A percentile compares a stretch with the other conserved stretches of the same genome.
phyloP scores from a whole-genome alignment of 2,113 vertebrate species.

The Callocephalon fimbriatum region DNA sequence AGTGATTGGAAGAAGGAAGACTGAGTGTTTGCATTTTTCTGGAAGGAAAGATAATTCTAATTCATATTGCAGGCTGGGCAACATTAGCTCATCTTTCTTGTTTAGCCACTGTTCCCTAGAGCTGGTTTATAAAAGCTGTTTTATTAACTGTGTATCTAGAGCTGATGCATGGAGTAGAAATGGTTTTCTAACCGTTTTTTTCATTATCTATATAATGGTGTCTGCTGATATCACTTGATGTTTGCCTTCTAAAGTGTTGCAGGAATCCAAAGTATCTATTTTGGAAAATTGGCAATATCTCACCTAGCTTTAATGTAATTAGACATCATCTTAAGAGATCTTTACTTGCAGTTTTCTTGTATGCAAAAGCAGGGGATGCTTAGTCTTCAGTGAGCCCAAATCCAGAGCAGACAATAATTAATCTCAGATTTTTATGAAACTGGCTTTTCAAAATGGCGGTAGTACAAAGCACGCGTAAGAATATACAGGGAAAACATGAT shows the following conservation, averaged over 20 bases:
- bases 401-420: not conserved
- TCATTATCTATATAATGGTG: not conserved
- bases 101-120: not conserved
- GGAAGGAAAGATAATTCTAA: not conserved
- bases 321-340: not conserved
- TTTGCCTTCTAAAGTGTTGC: not conserved
- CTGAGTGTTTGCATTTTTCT: constrained; percentile 7
- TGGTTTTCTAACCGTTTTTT: not conserved
- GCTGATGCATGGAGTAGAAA: not conserved
- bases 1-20: not conserved
- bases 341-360: not conserved
- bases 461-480: not conserved
- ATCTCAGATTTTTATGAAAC: not conserved
- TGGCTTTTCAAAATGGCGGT: not conserved
- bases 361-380: not conserved
- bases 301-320: not conserved
- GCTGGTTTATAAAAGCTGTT: not conserved
- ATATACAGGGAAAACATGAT: not conserved
- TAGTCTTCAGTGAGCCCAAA: not conserved
- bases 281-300: not conserved
- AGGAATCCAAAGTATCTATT: not conserved
- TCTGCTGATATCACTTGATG: not conserved
- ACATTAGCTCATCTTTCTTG: not conserved
- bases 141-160: not conserved
- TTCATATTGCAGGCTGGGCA: not conserved